Base-by-base conservation (phyloP, 1,140 invertebrate species). In the Drosophila tsacasi region DNA sequence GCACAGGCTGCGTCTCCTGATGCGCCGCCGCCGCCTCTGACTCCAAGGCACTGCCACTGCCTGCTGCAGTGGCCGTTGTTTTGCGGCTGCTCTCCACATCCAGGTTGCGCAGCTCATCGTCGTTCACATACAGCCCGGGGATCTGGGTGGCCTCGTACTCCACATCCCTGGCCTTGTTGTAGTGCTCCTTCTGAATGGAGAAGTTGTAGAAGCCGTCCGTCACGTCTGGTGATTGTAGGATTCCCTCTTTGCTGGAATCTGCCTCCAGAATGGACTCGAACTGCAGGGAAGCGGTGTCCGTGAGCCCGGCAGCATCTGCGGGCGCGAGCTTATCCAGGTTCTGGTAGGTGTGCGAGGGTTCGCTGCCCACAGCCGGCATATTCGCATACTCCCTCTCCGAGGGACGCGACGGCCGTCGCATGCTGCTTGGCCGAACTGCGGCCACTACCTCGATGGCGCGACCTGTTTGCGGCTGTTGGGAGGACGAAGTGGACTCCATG, bases 201-300 rank as follows among this genome's bases (percentile, higher is more conserved):
- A 93, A 93, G 55, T 84, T 91, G 54, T 92, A 92, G 72, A 93
- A 93, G 46, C 91, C 91, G 65, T 93, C 92, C 1, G 91, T 93
- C 1, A 93, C 92, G 62, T 93, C 92, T 0, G 92, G 92, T 7
- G 92, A 92, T 49, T 83, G 79, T 23, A 91, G 27, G 0, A 79
- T 73, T 13, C 76, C 64, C n/a, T 81, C 81, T 47, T 92, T 89
- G 59, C 91, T 68, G 49, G 69, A 60, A 46, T 92, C 91, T 8
- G 77, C 78, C 57, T 93, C 92, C 37, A 93, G 46, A 32, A 93
- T 93, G 9, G 85, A 91, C 61, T 93, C 92, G 25, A 93, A 93
- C 49, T 93, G 85, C 46, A 93, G 68, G 13, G 92, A 93, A 2
- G 92, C 92, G 15, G 81, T 91, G 42, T 93, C 92, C 8, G 91